Base-by-base conservation (phyloP, 2,113 vertebrate genomes). In the Odocoileus hemionus region DNA sequence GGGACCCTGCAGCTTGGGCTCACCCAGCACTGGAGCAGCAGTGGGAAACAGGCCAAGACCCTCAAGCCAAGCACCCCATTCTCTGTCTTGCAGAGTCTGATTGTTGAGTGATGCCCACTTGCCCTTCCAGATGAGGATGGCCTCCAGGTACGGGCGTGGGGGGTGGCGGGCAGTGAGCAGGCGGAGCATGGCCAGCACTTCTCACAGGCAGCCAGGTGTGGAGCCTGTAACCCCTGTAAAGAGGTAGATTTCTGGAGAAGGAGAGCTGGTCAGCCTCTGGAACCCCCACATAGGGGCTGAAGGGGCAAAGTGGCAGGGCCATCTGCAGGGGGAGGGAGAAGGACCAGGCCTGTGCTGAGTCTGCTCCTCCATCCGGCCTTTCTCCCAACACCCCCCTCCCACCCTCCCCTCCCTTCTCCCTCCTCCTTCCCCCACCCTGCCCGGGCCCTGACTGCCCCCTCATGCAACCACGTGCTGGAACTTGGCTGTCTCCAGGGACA, bases 61-160 rank as follows among this genome's bases (percentile, higher is more conserved):
- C 21, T 30, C n/a, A 39, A 39, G 67, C n/a, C 55, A n/a, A 43
- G 33, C 7, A n/a, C 47, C n/a, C 60, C 86, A 52, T 61, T 45
- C 36, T 64, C 28, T 19, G 8, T 3, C 1, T 19, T 30, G 33
- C 17, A 83, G 84, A 67, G 30, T 61, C 54, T 79, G 90, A 15
- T 19, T n/a, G 45, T n/a, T 84, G 74, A 55, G 28, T 26, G 9
- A 25, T 64, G 50, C 76, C 52, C 3, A 8, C 11, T 6, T 82
- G 25, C 26, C 79, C 39, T 86, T 84, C 50, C 54, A 95, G 52
- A 64, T n/a, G 30, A 91, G 4, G 9, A n/a, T 79, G 57, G 5
- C 10, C 26, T 19, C 45, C 5, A 10, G 14, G 26, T n/a, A 7
- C 0, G 0, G 9, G 6, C 33, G 1, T 1, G 30, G 33, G 54